These are phyloP conservation scores for Pomatorhinus ruficollis DNA, from an alignment of 2,113 vertebrate genomes.

Conservation along the genomic window DNA sequence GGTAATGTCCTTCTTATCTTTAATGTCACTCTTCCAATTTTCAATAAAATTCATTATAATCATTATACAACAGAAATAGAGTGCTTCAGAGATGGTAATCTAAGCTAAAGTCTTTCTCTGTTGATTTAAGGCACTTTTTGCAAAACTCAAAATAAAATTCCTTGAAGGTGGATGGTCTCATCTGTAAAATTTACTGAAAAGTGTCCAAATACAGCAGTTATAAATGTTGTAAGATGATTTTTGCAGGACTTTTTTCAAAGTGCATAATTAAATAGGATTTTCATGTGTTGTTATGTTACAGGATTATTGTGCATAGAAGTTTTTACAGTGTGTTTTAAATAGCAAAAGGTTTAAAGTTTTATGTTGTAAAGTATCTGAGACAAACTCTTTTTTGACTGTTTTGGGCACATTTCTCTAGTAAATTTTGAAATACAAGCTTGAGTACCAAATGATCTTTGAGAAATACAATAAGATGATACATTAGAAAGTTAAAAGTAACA, in stretches of 20 bases:
- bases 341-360: background rate
- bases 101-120: background rate
- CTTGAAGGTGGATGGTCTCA: background rate
- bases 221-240: background rate
- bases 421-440: background rate
- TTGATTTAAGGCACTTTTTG: background rate
- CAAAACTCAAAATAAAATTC: background rate
- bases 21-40: background rate
- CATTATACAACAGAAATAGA: background rate
- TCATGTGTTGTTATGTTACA: background rate
- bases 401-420: background rate
- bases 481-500: background rate
- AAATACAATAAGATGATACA: background rate
- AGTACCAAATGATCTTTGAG: background rate
- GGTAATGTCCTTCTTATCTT: constrained; percentile 68
- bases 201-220: background rate
- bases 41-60: background rate
- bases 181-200: background rate
- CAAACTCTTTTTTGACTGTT: background rate
- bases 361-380: background rate
- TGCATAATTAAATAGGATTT: background rate
- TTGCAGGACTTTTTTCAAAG: background rate
- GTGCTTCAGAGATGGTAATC: background rate
- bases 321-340: background rate
- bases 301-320: background rate